Conservation (phyloP, 1,140 invertebrate species). For the Sarcophaga peregrina region DNA sequence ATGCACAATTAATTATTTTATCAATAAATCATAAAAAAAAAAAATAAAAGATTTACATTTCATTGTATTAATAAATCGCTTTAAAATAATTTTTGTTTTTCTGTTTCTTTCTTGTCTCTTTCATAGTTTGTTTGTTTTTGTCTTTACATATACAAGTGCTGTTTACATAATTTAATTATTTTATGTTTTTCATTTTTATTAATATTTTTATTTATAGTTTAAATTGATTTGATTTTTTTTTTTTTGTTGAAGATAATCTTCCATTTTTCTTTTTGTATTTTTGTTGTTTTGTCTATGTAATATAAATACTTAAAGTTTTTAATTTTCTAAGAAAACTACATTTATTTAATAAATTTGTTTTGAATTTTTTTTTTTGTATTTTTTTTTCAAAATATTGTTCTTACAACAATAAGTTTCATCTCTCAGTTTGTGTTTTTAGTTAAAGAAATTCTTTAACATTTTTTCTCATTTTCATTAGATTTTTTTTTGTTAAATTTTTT, state of each 20-base stretch:
- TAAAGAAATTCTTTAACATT: background rate
- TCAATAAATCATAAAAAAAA: conserved; percentile 4
- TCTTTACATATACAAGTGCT: conserved; percentile 53
- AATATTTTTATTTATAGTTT: background rate
- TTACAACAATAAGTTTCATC: background rate
- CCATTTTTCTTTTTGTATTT: conserved; percentile 26
- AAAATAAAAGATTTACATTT: conserved; percentile 14
- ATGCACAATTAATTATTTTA: background rate
- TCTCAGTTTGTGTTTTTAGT: background rate
- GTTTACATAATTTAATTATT: conserved; percentile 45
- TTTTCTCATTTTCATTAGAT: background rate
- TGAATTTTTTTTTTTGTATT: background rate
- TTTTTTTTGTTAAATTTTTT: conserved; percentile 2
- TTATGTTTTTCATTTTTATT: conserved; percentile 26
- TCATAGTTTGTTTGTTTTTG: conserved; percentile 51
- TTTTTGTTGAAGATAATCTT: conserved; percentile 4
- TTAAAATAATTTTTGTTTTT: no score
- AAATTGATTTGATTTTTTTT: background rate
- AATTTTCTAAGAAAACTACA: conserved; percentile 47
- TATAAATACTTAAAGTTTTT: conserved; percentile 54
- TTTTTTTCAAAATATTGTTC: conserved; percentile 2
- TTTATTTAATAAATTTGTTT: background rate
- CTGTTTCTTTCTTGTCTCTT: no score
- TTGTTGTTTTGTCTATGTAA: conserved; percentile 48
- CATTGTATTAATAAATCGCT: background rate